Evolutionary conservation across 2,888 invertebrate genomes (phyloP).

Genomic region (Onchidella celtica): DNA sequence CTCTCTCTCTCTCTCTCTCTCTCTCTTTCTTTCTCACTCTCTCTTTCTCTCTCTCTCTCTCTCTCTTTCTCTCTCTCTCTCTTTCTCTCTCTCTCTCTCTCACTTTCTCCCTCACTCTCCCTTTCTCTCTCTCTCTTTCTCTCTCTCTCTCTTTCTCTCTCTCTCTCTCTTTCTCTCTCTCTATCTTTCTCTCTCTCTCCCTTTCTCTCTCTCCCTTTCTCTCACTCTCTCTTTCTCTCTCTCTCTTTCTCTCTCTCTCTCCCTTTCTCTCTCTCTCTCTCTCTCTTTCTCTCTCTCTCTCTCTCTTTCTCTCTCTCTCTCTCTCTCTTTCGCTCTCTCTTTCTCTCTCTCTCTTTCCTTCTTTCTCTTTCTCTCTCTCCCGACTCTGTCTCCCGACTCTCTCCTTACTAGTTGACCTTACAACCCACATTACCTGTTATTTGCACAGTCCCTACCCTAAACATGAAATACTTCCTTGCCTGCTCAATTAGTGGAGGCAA

Average conservation of each 20-base stretch:
- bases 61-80: slow-evolving; percentile 22
- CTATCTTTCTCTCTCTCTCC: neutral
- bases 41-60: slow-evolving; percentile 29
- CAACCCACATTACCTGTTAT: too few species aligned
- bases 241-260: slow-evolving; percentile 9
- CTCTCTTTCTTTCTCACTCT: too few species aligned
- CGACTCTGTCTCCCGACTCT: neutral
- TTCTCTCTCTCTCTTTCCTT: neutral
- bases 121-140: neutral
- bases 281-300: too few species aligned
- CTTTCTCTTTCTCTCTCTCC: neutral
- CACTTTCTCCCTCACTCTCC: slow-evolving; percentile 6
- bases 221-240: slow-evolving; percentile 22
- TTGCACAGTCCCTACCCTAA: too few species aligned
- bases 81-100: slow-evolving; percentile 32
- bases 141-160: neutral
- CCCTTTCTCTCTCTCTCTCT: neutral
- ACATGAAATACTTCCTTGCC: too few species aligned
- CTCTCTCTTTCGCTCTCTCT: too few species aligned
- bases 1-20: neutral
- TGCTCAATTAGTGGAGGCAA: too few species aligned
- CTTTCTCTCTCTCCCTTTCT: neutral
- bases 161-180: slow-evolving; percentile 23
- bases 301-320: too few species aligned
- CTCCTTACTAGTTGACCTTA: neutral